These are phyloP conservation scores for Mythimna loreyi DNA, from an alignment of 2,888 invertebrate genomes.

Conservation along the genomic window DNA sequence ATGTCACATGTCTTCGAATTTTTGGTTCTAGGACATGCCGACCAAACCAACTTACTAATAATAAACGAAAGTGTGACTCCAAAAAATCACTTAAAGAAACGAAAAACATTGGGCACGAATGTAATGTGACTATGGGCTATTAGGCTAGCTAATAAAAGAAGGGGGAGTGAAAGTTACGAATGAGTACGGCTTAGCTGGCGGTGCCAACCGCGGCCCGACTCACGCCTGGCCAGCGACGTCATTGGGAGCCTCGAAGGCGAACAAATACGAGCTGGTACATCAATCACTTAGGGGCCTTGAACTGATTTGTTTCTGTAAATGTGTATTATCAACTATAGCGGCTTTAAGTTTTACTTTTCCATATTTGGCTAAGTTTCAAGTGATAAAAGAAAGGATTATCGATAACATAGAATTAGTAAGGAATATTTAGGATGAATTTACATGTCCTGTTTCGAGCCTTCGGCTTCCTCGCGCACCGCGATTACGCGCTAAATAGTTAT, in stretches of 20 bases:
- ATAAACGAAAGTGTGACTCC: neutral
- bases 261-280: constrained; percentile 55
- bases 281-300: constrained; percentile 60
- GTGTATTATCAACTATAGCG: constrained; percentile 25
- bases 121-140: constrained; percentile 64
- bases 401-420: neutral
- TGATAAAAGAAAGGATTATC: neutral
- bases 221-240: constrained; percentile 53
- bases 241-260: constrained; percentile 25
- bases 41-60: neutral
- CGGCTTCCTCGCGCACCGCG: too few relatives aligned
- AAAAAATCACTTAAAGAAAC: constrained; percentile 9
- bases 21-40: too few relatives aligned
- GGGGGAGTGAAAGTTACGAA: constrained; percentile 56
- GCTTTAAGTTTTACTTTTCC: neutral
- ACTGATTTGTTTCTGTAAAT: constrained; percentile 47
- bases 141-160: constrained; percentile 63
- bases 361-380: neutral
- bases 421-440: too few relatives aligned
- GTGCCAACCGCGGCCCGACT: constrained; percentile 66
- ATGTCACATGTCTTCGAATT: too few relatives aligned
- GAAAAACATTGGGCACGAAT: constrained; percentile 33
- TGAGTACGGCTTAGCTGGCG: constrained; percentile 54
- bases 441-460: too few relatives aligned
- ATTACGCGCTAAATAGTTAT: too few relatives aligned